Percentiles rank a stretch among this genome's conserved stretches.
phyloP scores from a whole-genome alignment of 2,888 invertebrate genomes.

The Neoaliturus tenellus region DNA sequence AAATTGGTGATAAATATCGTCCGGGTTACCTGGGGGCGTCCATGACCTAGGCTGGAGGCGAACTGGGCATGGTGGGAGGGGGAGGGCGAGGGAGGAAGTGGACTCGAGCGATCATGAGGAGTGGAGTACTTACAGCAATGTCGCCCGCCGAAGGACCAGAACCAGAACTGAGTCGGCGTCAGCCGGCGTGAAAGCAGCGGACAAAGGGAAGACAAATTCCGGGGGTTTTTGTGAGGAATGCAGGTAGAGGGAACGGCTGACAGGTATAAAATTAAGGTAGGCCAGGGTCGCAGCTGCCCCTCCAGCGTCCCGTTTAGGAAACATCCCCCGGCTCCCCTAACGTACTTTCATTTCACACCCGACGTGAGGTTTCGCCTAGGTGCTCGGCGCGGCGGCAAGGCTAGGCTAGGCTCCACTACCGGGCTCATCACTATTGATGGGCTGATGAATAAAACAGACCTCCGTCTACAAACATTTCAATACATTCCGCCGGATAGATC shows the following conservation, averaged over 20 bases:
- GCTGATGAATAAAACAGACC: background rate
- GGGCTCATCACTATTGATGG: background rate
- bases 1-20: slow-evolving; percentile 17
- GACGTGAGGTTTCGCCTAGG: background rate
- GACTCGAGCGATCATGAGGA: background rate
- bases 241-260: slow-evolving; percentile 30
- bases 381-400: no score
- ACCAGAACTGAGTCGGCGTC: background rate
- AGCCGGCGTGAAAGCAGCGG: background rate
- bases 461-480: no score
- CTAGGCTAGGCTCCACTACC: no score
- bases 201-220: slow-evolving; percentile 44
- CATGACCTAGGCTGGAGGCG: slow-evolving; percentile 34
- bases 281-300: slow-evolving; percentile 21
- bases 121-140: slow-evolving; percentile 22
- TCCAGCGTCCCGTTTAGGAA: slow-evolving; percentile 8
- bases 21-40: slow-evolving; percentile 26
- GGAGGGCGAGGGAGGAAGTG: slow-evolving; percentile 17
- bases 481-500: no score
- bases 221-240: slow-evolving; percentile 34
- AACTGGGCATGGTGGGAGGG: background rate
- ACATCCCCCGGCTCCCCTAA: slow-evolving; percentile 21
- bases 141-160: background rate
- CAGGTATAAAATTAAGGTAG: slow-evolving; percentile 52
- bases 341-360: slow-evolving; percentile 14